These are phyloP conservation scores for Sebastes variabilis DNA, from an alignment of 2,797 vertebrate genomes.

Conservation along the genomic window DNA sequence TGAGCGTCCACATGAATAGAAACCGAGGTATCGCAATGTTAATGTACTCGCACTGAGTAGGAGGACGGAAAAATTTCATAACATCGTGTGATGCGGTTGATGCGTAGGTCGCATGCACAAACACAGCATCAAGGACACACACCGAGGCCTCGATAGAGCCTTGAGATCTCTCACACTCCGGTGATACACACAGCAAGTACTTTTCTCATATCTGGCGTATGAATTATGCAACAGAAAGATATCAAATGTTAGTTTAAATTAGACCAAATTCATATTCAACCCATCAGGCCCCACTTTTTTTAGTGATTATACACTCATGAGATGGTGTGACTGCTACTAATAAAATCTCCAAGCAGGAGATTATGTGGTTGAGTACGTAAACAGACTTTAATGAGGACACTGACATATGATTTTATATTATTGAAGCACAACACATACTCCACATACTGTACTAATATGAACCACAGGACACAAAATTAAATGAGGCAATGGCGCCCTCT, in stretches of 20 bases:
- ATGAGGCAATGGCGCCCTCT: conserved; percentile 49
- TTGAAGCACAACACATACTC: background rate
- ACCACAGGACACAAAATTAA: background rate
- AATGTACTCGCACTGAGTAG: background rate
- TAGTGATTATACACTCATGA: background rate
- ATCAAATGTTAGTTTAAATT: background rate
- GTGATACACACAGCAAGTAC: background rate
- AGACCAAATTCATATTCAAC: background rate
- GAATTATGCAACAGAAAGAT: background rate
- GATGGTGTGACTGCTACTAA: background rate
- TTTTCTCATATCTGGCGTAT: background rate
- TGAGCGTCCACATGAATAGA: background rate
- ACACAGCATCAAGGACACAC: background rate
- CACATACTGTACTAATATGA: background rate
- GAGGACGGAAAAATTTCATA: background rate
- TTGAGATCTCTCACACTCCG: background rate
- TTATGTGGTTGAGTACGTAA: background rate
- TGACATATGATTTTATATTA: background rate
- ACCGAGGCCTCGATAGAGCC: background rate
- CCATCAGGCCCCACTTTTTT: background rate
- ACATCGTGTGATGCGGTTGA: background rate
- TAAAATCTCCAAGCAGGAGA: background rate
- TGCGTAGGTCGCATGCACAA: background rate
- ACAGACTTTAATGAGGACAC: background rate
- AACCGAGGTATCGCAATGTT: background rate